phyloP scores from a whole-genome alignment of 2,113 vertebrate species.

The Elephantulus edwardii region DNA sequence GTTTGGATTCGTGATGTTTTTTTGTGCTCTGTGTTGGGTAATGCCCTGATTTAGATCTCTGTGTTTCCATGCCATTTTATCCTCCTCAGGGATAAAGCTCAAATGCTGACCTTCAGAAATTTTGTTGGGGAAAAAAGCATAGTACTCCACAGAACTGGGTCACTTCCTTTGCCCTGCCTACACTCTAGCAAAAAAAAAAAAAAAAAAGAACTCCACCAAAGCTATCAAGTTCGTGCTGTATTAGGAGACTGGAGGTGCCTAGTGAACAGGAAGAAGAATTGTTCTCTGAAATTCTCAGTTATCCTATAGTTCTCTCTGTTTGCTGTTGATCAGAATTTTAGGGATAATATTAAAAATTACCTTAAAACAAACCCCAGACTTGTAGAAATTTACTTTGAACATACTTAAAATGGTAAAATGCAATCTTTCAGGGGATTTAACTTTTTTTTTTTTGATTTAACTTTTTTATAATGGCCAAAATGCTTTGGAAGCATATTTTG shows the following conservation, averaged over 20 bases:
- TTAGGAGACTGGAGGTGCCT: not conserved
- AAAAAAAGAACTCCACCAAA: not conserved
- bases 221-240: not conserved
- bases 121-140: not conserved
- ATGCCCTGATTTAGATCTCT: not conserved
- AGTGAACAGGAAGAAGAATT: not conserved
- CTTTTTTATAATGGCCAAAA: not conserved
- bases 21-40: not conserved
- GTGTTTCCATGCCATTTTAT: not conserved
- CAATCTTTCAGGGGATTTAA: not conserved
- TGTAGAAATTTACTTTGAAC: conserved; percentile 30
- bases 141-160: not conserved
- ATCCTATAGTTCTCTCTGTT: not conserved
- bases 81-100: not conserved
- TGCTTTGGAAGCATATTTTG: conserved; percentile 10
- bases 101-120: conserved; percentile 18
- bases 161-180: not conserved
- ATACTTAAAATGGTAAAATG: conserved; percentile 40
- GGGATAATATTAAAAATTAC: not conserved
- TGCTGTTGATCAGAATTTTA: not conserved
- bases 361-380: not conserved
- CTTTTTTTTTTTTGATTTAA: too few relatives aligned
- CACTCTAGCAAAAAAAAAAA: not conserved
- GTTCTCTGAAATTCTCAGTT: not conserved
- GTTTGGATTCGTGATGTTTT: not conserved